phyloP scores from a whole-genome alignment of 1,140 invertebrate species.

The Ganaspis sp. region DNA sequence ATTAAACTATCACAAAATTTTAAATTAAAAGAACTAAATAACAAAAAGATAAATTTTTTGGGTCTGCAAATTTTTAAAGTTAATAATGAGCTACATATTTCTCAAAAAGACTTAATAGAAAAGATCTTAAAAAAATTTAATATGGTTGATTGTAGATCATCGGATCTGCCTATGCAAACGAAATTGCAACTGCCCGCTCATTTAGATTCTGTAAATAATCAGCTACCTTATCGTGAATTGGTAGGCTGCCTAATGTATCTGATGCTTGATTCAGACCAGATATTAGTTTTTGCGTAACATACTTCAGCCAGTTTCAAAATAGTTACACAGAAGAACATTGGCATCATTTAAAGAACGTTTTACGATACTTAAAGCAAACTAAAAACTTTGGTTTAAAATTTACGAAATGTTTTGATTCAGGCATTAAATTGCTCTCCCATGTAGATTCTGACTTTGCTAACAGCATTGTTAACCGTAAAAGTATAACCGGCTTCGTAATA shows the following conservation, averaged over 20 bases:
- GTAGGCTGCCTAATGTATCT: not conserved
- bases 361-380: not conserved
- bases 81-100: too few species aligned
- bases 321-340: not conserved
- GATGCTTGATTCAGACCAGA: not conserved
- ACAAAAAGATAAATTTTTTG: too few species aligned
- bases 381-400: too few species aligned
- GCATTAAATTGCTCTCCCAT: not conserved
- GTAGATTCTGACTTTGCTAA: not conserved
- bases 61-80: too few species aligned
- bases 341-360: not conserved
- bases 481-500: too few species aligned
- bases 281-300: not conserved
- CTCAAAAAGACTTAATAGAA: not conserved
- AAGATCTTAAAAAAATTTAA: conserved; percentile 20
- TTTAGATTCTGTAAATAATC: too few species aligned
- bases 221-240: too few species aligned
- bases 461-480: too few species aligned
- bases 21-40: conserved; percentile 24
- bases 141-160: conserved; percentile 20
- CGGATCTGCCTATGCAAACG: not conserved
- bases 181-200: too few species aligned
- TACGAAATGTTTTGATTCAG: too few species aligned
- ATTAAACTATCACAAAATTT: conserved; percentile 6
- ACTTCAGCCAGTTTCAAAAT: not conserved